Base-by-base conservation (phyloP, 2,113 vertebrate genomes). In the Amphilophus citrinellus region DNA sequence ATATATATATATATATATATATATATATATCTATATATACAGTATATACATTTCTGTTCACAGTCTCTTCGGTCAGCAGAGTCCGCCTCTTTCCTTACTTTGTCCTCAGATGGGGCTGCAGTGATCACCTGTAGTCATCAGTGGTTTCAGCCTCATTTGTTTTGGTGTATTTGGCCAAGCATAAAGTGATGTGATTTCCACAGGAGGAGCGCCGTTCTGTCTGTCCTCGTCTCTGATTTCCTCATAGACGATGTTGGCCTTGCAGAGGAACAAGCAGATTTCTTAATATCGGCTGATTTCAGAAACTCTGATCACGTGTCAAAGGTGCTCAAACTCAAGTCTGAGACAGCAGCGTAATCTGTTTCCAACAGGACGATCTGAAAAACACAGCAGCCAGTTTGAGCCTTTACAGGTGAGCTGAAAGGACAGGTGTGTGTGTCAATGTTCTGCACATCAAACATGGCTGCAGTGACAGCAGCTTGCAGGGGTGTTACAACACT, bases 91-190 rank as follows among this genome's bases (percentile, higher is more conserved):
- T 7, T 35, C 32, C 32, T 77, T 5, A 77, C 58, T 1, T 60
- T 13, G 10, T 0, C 5, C 58, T 61, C 57, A 0, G 10, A 8
- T 0, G 2, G 2, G 3, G 18, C 32, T 44, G 57, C 76, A 4
- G 58, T 77, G 57, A 61, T 24, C 10, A 61, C 6, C 37, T 77
- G 76, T 77, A 61, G 18, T 61, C 39, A 5, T 61, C 57, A 0
- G 15, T 30, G 22, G 22, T 22, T 62, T 62, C 76, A 78, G 59
- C 62, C 37, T 3, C 32, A 9, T 20, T 18, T 13, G 9, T 5
- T 42, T 32, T 35, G 42, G 6, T n/a, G 18, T 50, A 78, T 61
- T 61, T 50, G 76, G 22, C 59, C n/a, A 27, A 62, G 24, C 3
- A 20, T 62, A 53, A 61, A 15, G 24, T 22, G 76, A 32, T n/a